Evolutionary conservation across 1,140 invertebrate species (phyloP).

Genomic region (Megathymus violae): DNA sequence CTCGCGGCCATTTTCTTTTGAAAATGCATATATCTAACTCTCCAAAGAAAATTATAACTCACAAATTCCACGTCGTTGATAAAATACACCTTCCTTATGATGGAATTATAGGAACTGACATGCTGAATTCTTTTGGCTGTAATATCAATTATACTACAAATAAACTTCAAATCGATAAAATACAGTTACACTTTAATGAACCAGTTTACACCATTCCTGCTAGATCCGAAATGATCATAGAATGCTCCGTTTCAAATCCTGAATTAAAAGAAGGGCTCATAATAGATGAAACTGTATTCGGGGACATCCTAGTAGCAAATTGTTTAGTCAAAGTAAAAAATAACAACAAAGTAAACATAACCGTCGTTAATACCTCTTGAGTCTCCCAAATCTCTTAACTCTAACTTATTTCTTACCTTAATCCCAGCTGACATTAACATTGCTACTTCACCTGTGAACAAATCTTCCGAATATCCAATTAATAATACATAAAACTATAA

Average conservation of each 20-base stretch:
- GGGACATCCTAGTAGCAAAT: conserved; percentile 32
- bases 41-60: no score
- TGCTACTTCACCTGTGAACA: background rate
- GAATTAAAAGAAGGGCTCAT: conserved; percentile 43
- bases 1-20: no score
- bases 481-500: conserved; percentile 1
- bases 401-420: conserved; percentile 27
- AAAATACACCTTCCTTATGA: no score
- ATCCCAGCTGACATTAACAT: background rate
- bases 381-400: conserved; percentile 26
- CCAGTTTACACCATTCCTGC: conserved; percentile 41
- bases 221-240: conserved; percentile 40
- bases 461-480: background rate
- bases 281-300: conserved; percentile 26
- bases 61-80: no score
- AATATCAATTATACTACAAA: no score
- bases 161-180: no score
- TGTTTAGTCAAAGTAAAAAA: conserved; percentile 39
- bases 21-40: no score
- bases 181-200: no score
- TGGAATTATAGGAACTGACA: no score
- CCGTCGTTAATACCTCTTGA: conserved; percentile 42
- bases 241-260: conserved; percentile 38
- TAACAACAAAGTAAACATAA: conserved; percentile 40
- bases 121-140: no score